phyloP scores from a whole-genome alignment of 1,140 invertebrate genomes.

The Drosophila tani region DNA sequence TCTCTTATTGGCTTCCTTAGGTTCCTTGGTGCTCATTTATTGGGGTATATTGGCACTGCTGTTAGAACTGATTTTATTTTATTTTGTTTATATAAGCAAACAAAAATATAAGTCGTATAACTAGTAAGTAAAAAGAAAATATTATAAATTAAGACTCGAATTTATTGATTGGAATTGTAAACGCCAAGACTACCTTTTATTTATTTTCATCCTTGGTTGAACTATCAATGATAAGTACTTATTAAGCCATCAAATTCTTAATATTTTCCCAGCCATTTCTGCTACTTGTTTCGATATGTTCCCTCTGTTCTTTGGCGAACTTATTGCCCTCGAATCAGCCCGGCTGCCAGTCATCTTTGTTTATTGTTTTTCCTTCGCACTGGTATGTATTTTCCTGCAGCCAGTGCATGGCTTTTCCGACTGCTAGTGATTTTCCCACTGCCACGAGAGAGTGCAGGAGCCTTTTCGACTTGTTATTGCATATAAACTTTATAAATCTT shows the following conservation, averaged over 20 bases:
- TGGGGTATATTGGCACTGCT: background rate
- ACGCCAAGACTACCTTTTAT: background rate
- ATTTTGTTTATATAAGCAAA: too few relatives aligned
- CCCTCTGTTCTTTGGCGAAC: conserved; percentile 24
- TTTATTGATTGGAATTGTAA: too few relatives aligned
- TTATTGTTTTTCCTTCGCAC: conserved; percentile 64
- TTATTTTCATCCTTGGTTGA: background rate
- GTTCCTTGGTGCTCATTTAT: background rate
- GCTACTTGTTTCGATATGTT: conserved; percentile 2
- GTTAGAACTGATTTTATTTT: too few relatives aligned
- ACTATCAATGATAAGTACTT: background rate
- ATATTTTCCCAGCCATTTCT: background rate
- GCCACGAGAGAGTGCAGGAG: conserved; percentile 14
- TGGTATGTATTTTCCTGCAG: conserved; percentile 20
- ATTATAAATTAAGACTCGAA: too few relatives aligned
- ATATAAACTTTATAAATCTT: conserved; percentile 83
- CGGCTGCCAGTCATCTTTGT: conserved; percentile 35
- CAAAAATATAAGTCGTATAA: too few relatives aligned
- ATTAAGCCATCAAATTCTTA: background rate
- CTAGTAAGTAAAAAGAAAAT: too few relatives aligned
- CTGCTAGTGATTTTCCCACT: conserved; percentile 15
- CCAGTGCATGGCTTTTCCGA: conserved; percentile 25
- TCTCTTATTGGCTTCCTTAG: conserved; percentile 11
- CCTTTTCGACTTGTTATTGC: conserved; percentile 72
- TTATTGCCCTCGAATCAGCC: conserved; percentile 54